These are phyloP conservation scores for Eupithecia subfuscata DNA, from an alignment of 2,888 invertebrate species.

Conservation along the genomic window DNA sequence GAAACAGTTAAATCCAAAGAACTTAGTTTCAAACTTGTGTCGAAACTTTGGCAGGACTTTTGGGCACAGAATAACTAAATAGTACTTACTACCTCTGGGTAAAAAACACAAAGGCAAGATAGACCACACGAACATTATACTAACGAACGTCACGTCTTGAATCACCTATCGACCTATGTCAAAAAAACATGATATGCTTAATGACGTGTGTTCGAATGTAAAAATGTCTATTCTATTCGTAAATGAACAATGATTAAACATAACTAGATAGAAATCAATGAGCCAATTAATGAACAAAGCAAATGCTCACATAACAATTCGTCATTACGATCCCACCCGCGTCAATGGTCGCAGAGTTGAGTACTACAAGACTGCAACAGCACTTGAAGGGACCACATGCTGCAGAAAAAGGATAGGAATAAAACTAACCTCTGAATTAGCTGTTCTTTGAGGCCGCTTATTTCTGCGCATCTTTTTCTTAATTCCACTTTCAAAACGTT, in stretches of 20 bases:
- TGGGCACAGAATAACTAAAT: background rate
- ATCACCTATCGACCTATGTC: no score
- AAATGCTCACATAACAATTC: slow-evolving; percentile 39
- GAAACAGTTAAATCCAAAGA: background rate
- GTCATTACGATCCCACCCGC: slow-evolving; percentile 50
- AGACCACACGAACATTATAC: background rate
- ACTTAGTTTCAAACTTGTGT: background rate
- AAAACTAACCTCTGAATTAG: no score
- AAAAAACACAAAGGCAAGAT: no score
- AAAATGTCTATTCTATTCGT: background rate
- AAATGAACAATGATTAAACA: slow-evolving; percentile 38
- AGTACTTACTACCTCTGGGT: no score
- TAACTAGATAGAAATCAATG: slow-evolving; percentile 42
- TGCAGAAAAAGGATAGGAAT: background rate
- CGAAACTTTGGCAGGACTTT: background rate
- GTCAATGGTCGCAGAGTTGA: slow-evolving; percentile 20
- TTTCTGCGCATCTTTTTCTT: no score
- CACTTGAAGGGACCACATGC: background rate
- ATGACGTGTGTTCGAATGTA: background rate
- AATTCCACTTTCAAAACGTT: no score
- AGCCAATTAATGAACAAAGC: slow-evolving; percentile 51
- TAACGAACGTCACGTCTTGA: no score
- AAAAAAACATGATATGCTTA: background rate
- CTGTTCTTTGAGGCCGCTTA: no score
- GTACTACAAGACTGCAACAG: background rate